Evolutionary conservation across 2,888 invertebrate species (phyloP), one percentile per base, ranked within the genome.

Genomic region (Conchocele bisecta): DNA sequence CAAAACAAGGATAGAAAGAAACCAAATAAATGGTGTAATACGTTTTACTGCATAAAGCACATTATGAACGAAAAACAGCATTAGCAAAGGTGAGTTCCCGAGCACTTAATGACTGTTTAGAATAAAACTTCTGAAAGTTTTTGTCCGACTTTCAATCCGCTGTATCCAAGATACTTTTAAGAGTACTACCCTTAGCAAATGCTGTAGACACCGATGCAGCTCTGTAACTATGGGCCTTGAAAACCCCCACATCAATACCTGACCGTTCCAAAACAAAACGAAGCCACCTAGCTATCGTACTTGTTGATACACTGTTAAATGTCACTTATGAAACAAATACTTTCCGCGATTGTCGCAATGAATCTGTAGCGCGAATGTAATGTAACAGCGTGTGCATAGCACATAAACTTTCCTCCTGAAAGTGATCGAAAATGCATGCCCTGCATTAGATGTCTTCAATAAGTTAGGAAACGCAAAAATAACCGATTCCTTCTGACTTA

Each of bases 141-240:
- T 31, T 53, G 35, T 53, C 53, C 17, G 53, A 53, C 15, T 53
- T 53, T 20, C 53, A 53, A 53, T 53, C 53, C 35, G 53, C 53
- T 4, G 29, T 53, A 15, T 7, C 13, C n/a, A 53, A 7, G 7
- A 53, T 53, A 2, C 15, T 20, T 9, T 20, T 53, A 6, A 53
- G 13, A 33, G 29, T 22, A 53, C 53, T 35, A 6, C 33, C 29
- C 20, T 33, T 53, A 33, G n/a, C 22, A 33, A 1, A 53, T 5
- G 53, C 31, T 20, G 53, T 37, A 9, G 53, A 53, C 13, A 37
- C 11, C 2, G 53, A 31, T 9, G 53, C 53, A 31, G n/a, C n/a
- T 53, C 53, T 53, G 22, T 33, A 53, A n/a, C 35, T 35, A 53
- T 53, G 53, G 17, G 53, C 53, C 5, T 3, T 3, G 22, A n/a